Percentiles rank a stretch among this genome's conserved stretches.
Conservation (phyloP, 2,113 vertebrate species). For the Spermophilus dauricus region DNA sequence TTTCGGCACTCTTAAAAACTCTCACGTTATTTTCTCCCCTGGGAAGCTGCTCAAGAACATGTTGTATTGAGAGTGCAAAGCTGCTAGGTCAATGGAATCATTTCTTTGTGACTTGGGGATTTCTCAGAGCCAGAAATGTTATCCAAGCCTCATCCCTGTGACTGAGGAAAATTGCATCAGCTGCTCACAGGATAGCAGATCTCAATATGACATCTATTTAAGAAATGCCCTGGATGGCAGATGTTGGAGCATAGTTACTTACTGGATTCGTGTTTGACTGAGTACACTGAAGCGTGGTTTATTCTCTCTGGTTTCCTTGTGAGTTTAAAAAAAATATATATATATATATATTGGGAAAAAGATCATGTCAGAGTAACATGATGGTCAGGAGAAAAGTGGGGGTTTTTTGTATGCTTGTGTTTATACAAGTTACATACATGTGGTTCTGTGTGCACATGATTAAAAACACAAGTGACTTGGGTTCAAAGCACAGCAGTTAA, state of each 20-base stretch:
- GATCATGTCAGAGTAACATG: not conserved
- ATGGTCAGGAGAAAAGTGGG: not conserved
- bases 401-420: not conserved
- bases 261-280: not conserved
- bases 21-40: conserved; percentile 80
- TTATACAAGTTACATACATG: not conserved
- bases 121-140: conserved; percentile 77
- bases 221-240: conserved; percentile 65
- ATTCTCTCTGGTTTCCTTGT: not conserved
- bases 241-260: conserved; percentile 18
- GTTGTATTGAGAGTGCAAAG: conserved; percentile 76
- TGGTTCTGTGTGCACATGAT: not conserved
- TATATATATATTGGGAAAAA: conserved; percentile 57
- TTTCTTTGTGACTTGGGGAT: conserved; percentile 78
- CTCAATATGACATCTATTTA: conserved; percentile 63
- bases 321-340: conserved; percentile 61
- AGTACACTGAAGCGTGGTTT: not conserved
- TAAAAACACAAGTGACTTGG: not conserved
- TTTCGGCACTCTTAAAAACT: conserved; percentile 68
- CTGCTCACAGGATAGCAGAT: conserved; percentile 79
- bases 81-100: conserved; percentile 63
- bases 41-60: conserved; percentile 81
- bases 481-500: not conserved
- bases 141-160: conserved; percentile 73
- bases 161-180: conserved; percentile 78